Evolutionary conservation across 2,888 invertebrate genomes (phyloP).

Genomic region (Limenitis camilla): DNA sequence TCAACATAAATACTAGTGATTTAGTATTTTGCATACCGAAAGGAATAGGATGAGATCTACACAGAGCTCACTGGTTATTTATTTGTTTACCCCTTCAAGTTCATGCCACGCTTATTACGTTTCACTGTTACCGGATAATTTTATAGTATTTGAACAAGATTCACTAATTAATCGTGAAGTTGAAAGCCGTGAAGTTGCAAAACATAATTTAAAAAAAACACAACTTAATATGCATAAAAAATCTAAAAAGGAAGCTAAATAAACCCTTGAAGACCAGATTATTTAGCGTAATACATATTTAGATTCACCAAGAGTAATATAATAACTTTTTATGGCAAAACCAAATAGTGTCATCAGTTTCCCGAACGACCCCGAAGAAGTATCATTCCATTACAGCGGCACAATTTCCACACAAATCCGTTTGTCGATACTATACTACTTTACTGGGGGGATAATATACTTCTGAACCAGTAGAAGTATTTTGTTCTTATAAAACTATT

Average conservation of each 20-base stretch:
- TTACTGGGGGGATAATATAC: not conserved
- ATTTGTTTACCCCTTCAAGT: constrained; percentile 51
- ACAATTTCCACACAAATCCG: constrained; percentile 23
- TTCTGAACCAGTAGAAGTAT: too few species aligned
- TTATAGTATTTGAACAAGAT: not conserved
- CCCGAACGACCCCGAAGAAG: constrained; percentile 31
- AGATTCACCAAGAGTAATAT: constrained; percentile 53
- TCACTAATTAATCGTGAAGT: not conserved
- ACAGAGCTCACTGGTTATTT: constrained; percentile 39
- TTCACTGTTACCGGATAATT: constrained; percentile 34
- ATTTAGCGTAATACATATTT: constrained; percentile 58
- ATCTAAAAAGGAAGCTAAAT: too few species aligned
- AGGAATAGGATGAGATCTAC: constrained; percentile 31
- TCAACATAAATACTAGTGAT: constrained; percentile 2
- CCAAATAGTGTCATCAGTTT: constrained; percentile 57
- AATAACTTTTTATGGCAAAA: constrained; percentile 67
- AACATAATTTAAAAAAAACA: not conserved
- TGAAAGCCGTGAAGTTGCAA: too few species aligned
- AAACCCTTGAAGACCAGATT: too few species aligned
- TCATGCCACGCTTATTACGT: constrained; percentile 33
- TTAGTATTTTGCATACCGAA: constrained; percentile 26
- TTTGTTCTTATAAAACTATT: too few species aligned
- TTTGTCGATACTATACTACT: constrained; percentile 7
- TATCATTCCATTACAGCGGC: constrained; percentile 33
- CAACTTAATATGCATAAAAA: not conserved